Conservation (phyloP, 2,113 vertebrate genomes). For the Gymnorhina tibicen region DNA sequence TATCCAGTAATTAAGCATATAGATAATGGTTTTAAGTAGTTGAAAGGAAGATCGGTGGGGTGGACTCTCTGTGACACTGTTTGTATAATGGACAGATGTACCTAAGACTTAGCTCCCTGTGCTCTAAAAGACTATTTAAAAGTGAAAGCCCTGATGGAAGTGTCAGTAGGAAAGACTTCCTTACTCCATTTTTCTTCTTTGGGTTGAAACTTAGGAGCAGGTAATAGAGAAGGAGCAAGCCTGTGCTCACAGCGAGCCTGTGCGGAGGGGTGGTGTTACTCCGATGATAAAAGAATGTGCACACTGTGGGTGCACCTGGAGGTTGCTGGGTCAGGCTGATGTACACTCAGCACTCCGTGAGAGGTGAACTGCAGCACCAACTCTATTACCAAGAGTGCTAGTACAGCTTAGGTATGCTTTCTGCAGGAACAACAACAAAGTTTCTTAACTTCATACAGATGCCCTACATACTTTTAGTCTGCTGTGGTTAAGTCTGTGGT, state of each 20-base stretch:
- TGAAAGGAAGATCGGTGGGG: not conserved
- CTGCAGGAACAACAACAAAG: not conserved
- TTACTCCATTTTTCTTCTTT: not conserved
- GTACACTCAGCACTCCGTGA: not conserved
- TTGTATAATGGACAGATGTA: not conserved
- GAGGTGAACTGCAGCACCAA: not conserved
- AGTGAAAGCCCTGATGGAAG: not conserved
- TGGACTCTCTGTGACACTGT: not conserved
- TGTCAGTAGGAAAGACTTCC: not conserved
- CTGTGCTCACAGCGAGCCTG: too few relatives aligned
- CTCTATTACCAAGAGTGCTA: not conserved
- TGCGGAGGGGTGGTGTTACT: not conserved
- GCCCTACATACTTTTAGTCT: not conserved
- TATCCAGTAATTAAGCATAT: not conserved
- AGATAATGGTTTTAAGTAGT: not conserved
- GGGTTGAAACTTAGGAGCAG: not conserved
- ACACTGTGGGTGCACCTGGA: not conserved
- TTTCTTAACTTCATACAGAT: not conserved
- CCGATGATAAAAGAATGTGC: rapidly evolving
- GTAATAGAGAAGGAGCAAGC: not conserved
- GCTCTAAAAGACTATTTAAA: not conserved
- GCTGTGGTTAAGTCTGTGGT: not conserved
- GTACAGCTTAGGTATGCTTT: not conserved
- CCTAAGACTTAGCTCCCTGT: not conserved
- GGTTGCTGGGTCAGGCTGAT: rapidly evolving